These are phyloP conservation scores for Polyploca ridens DNA, from an alignment of 2,888 invertebrate genomes.

Conservation along the genomic window DNA sequence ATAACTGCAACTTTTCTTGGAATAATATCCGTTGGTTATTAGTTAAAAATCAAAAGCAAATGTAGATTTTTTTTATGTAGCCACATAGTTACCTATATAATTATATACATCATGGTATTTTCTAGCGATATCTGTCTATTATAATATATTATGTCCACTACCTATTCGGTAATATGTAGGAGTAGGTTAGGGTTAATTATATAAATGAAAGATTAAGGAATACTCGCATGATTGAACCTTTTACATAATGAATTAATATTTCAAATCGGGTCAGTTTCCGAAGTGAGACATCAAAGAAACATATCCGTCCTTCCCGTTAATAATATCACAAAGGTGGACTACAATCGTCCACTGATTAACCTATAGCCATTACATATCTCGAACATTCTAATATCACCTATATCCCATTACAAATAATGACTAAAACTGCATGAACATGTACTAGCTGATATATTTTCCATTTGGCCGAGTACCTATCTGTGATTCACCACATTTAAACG, in stretches of 20 bases:
- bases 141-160: no score
- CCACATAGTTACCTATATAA: no score
- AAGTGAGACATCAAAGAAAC: constrained; percentile 8
- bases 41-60: no score
- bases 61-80: no score
- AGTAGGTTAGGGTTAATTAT: background rate
- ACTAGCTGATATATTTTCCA: background rate
- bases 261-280: background rate
- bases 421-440: background rate
- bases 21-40: no score
- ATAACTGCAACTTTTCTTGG: no score
- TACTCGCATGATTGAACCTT: background rate
- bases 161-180: no score
- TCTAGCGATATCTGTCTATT: no score
- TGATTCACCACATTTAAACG: constrained; percentile 7
- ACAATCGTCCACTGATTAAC: constrained; percentile 3
- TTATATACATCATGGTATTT: no score
- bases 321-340: constrained; percentile 5
- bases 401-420: background rate
- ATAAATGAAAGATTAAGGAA: background rate
- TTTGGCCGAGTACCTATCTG: background rate
- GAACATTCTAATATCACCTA: background rate
- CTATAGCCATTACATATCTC: background rate
- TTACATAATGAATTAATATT: constrained; percentile 1
- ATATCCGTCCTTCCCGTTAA: background rate